Evolutionary conservation across 2,113 vertebrate genomes (phyloP), one percentile per base, ranked within the genome.

Genomic region (Syrmaticus mikado): DNA sequence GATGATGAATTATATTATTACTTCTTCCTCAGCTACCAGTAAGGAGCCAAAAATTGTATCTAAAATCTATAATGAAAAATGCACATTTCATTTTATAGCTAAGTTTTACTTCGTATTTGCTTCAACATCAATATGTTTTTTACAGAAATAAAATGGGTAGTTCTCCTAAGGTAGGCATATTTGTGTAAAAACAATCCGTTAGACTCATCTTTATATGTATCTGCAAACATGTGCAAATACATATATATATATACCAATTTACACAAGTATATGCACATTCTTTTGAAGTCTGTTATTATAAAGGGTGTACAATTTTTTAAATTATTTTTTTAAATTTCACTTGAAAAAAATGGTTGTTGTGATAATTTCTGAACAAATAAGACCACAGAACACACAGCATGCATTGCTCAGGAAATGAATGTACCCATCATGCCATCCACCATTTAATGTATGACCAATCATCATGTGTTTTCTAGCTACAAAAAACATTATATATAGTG

Each of bases 341-440:
- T 79, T 88, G 55, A 28, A 28, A 53, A 53, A 95, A 91, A 77
- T 45, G 17, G 24, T 61, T 82, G 34, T 36, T 77, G 53, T 91
- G 38, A 16, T 91, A 50, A 94, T 92, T 92, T 84, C 79, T 89
- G 79, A 82, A 70, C 27, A 21, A 58, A 6, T 89, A 92, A 95
- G 71, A 58, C 72, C 64, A 92, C 30, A 40, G 50, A 76, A 76
- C 27, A 66, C 4, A 18, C 27, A 80, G 58, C 45, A 76, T 55
- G 82, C 58, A 46, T 41, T 62, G 25, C 46, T 88, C 55, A 84
- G 66, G 62, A 90, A 43, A 32, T 43, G 48, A 60, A 80, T 0
- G 3, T 75, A 71, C 41, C 61, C 11, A 0, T 41, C 58, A 93
- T 38, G 91, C 78, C 94, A 81, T 81, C 82, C 68, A 81, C 71